Percentiles rank a stretch among this genome's conserved stretches.
Conservation (phyloP, 2,888 invertebrate genomes). For the Tachina grossa region DNA sequence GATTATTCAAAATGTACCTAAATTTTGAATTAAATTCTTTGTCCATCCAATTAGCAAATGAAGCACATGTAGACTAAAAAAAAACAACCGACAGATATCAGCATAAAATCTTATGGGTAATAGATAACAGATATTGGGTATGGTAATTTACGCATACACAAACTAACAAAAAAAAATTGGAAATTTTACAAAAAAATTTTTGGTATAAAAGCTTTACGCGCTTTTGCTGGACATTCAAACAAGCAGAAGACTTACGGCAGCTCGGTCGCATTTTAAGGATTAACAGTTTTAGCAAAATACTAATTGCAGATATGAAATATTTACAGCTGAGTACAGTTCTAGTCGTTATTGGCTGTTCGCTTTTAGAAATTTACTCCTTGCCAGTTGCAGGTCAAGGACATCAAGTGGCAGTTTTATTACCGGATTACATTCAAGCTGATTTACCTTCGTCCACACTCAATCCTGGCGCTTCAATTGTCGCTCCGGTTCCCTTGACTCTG, state of each 20-base stretch:
- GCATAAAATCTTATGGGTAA: background rate
- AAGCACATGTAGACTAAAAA: constrained; percentile 24
- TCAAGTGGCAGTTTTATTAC: constrained; percentile 61
- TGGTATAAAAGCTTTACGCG: constrained; percentile 45
- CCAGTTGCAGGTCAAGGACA: constrained; percentile 45
- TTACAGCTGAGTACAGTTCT: constrained; percentile 11
- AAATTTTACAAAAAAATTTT: background rate
- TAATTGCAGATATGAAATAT: constrained; percentile 23
- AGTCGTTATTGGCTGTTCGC: background rate
- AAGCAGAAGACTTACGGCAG: background rate
- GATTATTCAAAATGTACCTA: constrained; percentile 8
- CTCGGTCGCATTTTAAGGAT: background rate
- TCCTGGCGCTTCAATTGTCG: constrained; percentile 22
- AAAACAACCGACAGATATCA: background rate
- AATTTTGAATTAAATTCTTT: constrained; percentile 20
- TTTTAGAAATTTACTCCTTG: constrained; percentile 9
- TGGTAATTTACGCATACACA: background rate
- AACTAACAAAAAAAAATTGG: background rate
- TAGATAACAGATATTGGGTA: background rate
- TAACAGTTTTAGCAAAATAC: background rate
- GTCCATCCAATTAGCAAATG: constrained; percentile 29
- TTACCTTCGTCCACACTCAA: constrained; percentile 45
- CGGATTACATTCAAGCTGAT: constrained; percentile 38
- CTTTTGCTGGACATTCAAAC: background rate
- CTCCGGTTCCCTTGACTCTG: constrained; percentile 72